Conservation (phyloP, 2,888 invertebrate species). For the Palloptera scutellata region DNA sequence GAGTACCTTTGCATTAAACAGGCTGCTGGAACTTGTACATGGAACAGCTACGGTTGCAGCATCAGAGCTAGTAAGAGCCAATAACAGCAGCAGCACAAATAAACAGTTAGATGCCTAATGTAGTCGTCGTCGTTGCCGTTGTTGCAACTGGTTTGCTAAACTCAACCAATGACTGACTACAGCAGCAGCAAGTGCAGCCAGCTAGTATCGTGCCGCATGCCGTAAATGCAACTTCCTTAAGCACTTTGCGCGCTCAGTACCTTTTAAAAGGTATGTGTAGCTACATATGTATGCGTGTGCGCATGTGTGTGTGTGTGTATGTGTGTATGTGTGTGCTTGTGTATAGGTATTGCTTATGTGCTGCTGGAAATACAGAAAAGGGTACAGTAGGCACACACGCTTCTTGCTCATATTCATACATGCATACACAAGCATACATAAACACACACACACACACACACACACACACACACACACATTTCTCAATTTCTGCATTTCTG, state of each 20-base stretch:
- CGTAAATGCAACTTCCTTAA: background rate
- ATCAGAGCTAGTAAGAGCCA: background rate
- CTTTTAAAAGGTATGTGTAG: background rate
- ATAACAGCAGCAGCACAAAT: slow-evolving; percentile 24
- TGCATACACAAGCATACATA: background rate
- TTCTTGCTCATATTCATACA: background rate
- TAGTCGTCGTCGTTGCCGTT: slow-evolving; percentile 25
- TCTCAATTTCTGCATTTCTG: background rate
- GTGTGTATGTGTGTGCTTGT: background rate
- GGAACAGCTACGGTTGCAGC: too few species aligned
- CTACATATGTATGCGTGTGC: background rate
- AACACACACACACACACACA: background rate
- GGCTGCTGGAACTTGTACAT: background rate
- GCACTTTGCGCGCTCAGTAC: background rate
- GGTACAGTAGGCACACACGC: background rate
- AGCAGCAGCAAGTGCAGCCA: background rate
- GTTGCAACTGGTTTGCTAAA: background rate
- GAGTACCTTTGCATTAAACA: slow-evolving; percentile 2
- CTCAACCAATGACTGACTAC: background rate
- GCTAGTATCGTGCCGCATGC: background rate
- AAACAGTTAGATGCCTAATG: slow-evolving; percentile 41
- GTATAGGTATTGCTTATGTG: background rate
- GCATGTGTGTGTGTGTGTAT: background rate
- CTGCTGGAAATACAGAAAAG: background rate
- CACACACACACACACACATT: background rate